Conservation (phyloP, 2,797 vertebrate genomes). For the Rhinichthys osculus region DNA sequence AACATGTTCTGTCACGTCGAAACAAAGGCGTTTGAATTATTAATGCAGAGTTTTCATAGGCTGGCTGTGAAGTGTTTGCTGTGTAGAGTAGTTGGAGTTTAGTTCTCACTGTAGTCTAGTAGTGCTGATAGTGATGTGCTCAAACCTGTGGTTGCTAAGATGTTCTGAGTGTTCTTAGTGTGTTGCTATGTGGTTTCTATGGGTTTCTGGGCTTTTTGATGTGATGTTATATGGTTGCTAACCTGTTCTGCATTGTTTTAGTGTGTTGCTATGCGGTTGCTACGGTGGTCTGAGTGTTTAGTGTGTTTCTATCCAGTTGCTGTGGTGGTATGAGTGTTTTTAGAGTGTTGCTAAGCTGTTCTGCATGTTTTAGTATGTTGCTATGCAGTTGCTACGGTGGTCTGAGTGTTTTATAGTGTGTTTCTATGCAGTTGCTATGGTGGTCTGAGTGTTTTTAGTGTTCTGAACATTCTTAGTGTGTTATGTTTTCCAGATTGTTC, state of each 20-base stretch:
- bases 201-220: not conserved
- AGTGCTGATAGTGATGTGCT: not conserved
- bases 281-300: not conserved
- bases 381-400: no score
- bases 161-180: not conserved
- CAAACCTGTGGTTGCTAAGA: not conserved
- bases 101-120: not conserved
- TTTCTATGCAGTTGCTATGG: no score
- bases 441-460: no score
- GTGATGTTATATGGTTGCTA: not conserved
- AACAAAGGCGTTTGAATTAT: not conserved
- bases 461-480: no score
- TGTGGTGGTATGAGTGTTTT: not conserved
- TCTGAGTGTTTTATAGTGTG: no score
- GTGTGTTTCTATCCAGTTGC: not conserved
- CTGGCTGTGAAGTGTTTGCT: not conserved
- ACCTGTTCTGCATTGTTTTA: not conserved
- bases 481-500: no score
- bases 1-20: not conserved
- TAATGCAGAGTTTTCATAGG: not conserved
- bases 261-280: not conserved
- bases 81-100: no score
- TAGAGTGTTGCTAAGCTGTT: not conserved
- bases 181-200: not conserved
- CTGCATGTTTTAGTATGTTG: no score